Evolutionary conservation across 2,888 invertebrate genomes (phyloP), one percentile per base, ranked within the genome.

Genomic region (Amblyjoppa fuscipennis): DNA sequence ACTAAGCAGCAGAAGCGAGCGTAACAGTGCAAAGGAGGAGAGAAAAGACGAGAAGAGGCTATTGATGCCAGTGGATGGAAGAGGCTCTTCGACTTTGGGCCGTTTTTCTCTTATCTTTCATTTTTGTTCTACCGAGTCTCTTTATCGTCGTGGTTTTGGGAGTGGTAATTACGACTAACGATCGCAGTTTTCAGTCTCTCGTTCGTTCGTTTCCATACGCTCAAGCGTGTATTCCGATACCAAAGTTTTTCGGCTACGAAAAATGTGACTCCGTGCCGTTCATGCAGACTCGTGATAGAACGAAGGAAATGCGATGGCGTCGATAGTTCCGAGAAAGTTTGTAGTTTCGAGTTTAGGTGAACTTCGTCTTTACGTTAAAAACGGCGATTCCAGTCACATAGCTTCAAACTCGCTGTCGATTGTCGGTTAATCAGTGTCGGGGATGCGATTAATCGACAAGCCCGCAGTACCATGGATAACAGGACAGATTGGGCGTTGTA

Each of bases 371-470:
- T 49, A n/a, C 16, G 28, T 1, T 16, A 1, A 16, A 45, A 69
- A 66, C 59, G 25, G 28, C 11, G 16, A 75, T 75, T 74, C 75
- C 34, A 28, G 69, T 81, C 81, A 75, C 74, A 74, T 31, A 69
- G 20, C 16, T 31, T 59, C 31, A 20, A 31, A 16, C 28, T 49
- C 13, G 66, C 25, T 45, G 66, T 51, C 25, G 59, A 61, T 69
- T 69, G 53, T 38, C 56, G 13, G 75, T 81, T 81, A 75, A 75
- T 75, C 75, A 75, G 68, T 7, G 49, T 20, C 53, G 69, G 69
- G 38, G 69, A 81, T 75, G 13, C 61, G 69, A 69, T 75, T 81
- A 75, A 69, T 69, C 69, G 56, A 25, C 59, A 4, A 16, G 66
- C 20, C n/a, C 5, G n/a, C 38, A 34, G n/a, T 31, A 49, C 28